Percentiles rank a stretch among this genome's conserved stretches.
These are phyloP conservation scores for Semicossyphus pulcher DNA, from an alignment of 2,113 vertebrate genomes.

Conservation along the genomic window DNA sequence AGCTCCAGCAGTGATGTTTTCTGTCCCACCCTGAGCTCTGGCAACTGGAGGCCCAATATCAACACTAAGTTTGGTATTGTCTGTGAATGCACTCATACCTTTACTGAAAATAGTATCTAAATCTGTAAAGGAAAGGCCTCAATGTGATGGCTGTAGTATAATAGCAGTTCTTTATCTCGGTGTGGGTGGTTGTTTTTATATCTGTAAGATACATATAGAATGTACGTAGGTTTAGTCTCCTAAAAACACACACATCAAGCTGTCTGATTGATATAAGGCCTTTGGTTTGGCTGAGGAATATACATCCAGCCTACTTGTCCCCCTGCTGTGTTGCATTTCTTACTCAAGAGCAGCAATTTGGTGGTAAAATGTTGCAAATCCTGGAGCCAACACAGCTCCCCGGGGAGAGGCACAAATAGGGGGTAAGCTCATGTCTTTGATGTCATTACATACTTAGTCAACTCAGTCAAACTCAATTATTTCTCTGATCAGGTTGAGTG, in stretches of 20 bases:
- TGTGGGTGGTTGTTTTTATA: constrained; percentile 18
- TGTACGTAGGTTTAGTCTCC: constrained; percentile 25
- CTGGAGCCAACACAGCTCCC: constrained; percentile 44
- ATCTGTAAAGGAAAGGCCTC: background rate
- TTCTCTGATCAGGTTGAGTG: constrained; percentile 57
- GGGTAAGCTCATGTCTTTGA: constrained; percentile 52
- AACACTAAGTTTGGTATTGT: background rate
- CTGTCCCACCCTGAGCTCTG: background rate
- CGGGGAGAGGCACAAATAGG: constrained; percentile 44
- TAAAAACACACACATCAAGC: constrained; percentile 49
- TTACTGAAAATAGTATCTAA: background rate
- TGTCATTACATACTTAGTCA: constrained; percentile 61
- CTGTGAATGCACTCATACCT: background rate
- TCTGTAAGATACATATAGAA: constrained; percentile 23
- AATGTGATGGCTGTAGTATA: background rate
- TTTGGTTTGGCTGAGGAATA: constrained; percentile 40
- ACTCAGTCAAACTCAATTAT: constrained; percentile 69
- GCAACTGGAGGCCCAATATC: no score
- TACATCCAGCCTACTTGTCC: constrained; percentile 49
- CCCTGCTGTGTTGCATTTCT: constrained; percentile 51
- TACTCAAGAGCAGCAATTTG: constrained; percentile 57
- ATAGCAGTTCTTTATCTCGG: constrained; percentile 1
- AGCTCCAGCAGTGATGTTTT: background rate
- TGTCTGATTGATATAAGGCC: constrained; percentile 27
- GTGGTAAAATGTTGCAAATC: constrained; percentile 56